Evolutionary conservation across 2,797 vertebrate species (phyloP).

Genomic region (Psittacula echo): DNA sequence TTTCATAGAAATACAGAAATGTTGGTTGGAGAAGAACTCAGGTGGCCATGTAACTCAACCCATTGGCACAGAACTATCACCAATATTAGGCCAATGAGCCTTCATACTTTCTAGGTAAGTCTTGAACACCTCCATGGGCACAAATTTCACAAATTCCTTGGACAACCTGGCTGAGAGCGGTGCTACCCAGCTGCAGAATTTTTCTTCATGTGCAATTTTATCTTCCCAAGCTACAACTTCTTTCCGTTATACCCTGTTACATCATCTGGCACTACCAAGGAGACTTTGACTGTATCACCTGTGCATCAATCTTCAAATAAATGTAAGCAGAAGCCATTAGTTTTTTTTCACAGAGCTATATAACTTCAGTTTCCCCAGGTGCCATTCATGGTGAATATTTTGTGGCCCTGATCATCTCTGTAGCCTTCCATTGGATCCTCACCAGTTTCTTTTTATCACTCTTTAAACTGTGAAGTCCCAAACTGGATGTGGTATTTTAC

Average conservation of each 20-base stretch:
- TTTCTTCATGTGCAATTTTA: neutral
- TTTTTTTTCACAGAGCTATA: neutral
- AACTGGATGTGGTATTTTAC: neutral
- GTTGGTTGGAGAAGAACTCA: neutral
- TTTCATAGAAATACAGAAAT: neutral
- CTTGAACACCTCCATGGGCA: neutral
- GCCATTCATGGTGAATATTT: neutral
- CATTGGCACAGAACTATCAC: neutral
- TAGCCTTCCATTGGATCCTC: neutral
- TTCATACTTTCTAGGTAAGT: neutral
- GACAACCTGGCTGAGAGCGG: neutral
- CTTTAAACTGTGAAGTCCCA: neutral
- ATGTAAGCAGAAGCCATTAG: neutral
- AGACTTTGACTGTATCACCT: neutral
- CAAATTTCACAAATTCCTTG: neutral
- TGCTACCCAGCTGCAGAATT: neutral
- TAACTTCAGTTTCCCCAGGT: neutral
- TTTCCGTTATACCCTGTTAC: neutral
- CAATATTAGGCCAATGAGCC: neutral
- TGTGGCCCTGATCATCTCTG: neutral
- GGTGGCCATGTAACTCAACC: neutral
- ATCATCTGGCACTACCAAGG: neutral
- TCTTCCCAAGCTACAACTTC: neutral
- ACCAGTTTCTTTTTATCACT: neutral
- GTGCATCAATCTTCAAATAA: neutral